A percentile compares a stretch with the other conserved stretches of the same genome.
phyloP scores from a whole-genome alignment of 2,888 invertebrate species.

The Agriopis leucophaearia region DNA sequence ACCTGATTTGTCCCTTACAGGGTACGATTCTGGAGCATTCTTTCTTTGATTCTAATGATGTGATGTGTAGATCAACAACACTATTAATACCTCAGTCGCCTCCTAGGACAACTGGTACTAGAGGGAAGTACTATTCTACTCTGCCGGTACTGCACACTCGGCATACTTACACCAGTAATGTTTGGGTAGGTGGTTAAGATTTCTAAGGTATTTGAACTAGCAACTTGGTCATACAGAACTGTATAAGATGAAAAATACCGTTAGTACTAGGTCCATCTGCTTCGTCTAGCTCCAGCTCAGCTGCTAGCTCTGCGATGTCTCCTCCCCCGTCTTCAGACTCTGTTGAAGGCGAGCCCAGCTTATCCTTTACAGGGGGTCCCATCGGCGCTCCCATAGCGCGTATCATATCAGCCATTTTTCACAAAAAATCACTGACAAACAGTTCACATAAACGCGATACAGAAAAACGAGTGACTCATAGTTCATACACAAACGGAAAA shows the following conservation, averaged over 20 bases:
- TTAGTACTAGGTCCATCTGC: conserved; percentile 89
- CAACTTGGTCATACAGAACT: neutral
- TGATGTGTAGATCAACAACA: too few relatives aligned
- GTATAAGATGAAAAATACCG: conserved; percentile 67
- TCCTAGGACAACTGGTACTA: too few relatives aligned
- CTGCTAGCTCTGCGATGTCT: conserved; percentile 87
- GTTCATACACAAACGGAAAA: conserved; percentile 57
- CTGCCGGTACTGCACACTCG: too few relatives aligned
- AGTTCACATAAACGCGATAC: conserved; percentile 49
- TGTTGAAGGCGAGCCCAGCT: conserved; percentile 93
- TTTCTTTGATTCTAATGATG: too few relatives aligned
- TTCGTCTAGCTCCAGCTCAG: conserved; percentile 90
- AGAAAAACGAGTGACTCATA: conserved; percentile 66
- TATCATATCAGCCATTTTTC: conserved; percentile 90
- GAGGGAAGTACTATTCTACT: too few relatives aligned
- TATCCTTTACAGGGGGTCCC: conserved; percentile 90
- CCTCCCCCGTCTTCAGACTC: conserved; percentile 94
- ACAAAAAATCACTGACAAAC: conserved; percentile 32
- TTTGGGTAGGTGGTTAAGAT: neutral
- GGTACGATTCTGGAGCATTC: too few relatives aligned
- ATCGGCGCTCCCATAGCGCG: conserved; percentile 88
- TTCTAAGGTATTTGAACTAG: neutral
- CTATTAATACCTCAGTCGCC: too few relatives aligned
- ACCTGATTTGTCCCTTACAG: too few relatives aligned
- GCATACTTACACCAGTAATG: too few relatives aligned